A percentile compares a stretch with the other conserved stretches of the same genome.
Evolutionary conservation across 2,797 vertebrate genomes (phyloP).

Genomic region (Furcifer pardalis): DNA sequence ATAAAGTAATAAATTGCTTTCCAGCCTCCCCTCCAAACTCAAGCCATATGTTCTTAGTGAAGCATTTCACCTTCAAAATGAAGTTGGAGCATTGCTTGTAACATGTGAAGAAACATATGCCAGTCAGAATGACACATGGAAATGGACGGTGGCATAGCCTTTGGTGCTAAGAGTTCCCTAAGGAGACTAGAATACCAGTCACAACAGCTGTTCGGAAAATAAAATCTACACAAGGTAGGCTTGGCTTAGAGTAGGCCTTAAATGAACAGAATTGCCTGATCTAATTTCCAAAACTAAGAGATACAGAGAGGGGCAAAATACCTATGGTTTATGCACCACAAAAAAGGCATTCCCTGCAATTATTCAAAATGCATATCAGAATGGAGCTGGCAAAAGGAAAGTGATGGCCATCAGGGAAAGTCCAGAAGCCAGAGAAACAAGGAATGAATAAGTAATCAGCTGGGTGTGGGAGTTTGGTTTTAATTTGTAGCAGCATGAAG

Average conservation of each 20-base stretch:
- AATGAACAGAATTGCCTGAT: not conserved
- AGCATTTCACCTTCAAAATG: constrained; percentile 56
- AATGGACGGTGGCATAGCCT: not conserved
- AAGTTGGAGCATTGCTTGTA: constrained; percentile 42
- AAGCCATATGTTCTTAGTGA: constrained; percentile 68
- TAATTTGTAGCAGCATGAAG: not conserved
- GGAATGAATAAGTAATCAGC: not conserved
- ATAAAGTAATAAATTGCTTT: constrained; percentile 32
- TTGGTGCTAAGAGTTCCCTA: not conserved
- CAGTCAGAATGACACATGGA: not conserved
- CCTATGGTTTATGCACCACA: not conserved
- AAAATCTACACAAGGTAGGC: not conserved
- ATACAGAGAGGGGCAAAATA: not conserved
- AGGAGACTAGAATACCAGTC: not conserved
- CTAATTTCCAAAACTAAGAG: not conserved
- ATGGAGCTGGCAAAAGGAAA: not conserved
- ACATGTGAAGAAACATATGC: constrained; percentile 49
- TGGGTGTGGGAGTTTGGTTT: not conserved
- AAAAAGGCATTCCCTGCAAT: not conserved
- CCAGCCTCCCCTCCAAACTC: not conserved
- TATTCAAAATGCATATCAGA: not conserved
- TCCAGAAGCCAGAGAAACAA: not conserved
- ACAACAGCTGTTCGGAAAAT: not conserved
- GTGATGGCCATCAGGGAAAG: not conserved
- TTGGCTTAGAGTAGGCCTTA: not conserved